These are phyloP conservation scores for Drosophila sp. DNA, from an alignment of 1,140 invertebrate genomes.

Conservation along the genomic window DNA sequence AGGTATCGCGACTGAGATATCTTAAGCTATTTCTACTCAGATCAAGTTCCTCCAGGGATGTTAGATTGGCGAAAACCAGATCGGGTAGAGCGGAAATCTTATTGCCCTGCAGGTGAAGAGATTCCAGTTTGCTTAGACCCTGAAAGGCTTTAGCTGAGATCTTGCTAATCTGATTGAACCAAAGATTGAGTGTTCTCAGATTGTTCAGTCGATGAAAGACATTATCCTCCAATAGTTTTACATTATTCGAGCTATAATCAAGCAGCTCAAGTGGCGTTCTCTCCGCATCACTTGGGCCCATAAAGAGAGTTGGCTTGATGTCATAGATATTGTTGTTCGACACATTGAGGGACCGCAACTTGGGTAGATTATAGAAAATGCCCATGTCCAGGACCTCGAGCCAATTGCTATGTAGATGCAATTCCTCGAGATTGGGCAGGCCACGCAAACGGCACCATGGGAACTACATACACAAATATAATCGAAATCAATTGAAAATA, in stretches of 20 bases:
- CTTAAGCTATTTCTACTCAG: slow-evolving; percentile 61
- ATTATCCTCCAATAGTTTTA: slow-evolving; percentile 35
- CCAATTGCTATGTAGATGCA: slow-evolving; percentile 64
- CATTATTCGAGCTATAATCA: slow-evolving; percentile 73
- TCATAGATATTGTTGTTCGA: slow-evolving; percentile 63
- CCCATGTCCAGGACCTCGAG: slow-evolving; percentile 53
- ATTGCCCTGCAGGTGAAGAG: slow-evolving; percentile 62
- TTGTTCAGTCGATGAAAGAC: slow-evolving; percentile 47
- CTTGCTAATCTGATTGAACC: slow-evolving; percentile 52
- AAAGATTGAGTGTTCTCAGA: slow-evolving; percentile 57
- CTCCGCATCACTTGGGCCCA: slow-evolving; percentile 17
- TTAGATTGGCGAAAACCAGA: slow-evolving; percentile 59
- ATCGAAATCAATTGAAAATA: background rate
- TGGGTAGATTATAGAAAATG: slow-evolving; percentile 53
- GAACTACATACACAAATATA: slow-evolving; percentile 35
- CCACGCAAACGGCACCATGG: slow-evolving; percentile 46
- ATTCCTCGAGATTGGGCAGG: slow-evolving; percentile 47
- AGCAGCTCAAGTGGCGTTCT: slow-evolving; percentile 41
- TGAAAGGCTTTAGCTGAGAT: slow-evolving; percentile 51
- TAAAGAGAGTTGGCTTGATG: slow-evolving; percentile 48
- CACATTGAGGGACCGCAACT: slow-evolving; percentile 57
- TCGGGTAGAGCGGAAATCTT: slow-evolving; percentile 50
- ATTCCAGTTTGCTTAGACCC: slow-evolving; percentile 42
- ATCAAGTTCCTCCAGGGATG: slow-evolving; percentile 49
- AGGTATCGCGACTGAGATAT: slow-evolving; percentile 35